Percentiles rank a stretch among this genome's conserved stretches.
These are phyloP conservation scores for Sebastes steindachneri DNA, from an alignment of 2,797 vertebrate species.

Conservation along the genomic window DNA sequence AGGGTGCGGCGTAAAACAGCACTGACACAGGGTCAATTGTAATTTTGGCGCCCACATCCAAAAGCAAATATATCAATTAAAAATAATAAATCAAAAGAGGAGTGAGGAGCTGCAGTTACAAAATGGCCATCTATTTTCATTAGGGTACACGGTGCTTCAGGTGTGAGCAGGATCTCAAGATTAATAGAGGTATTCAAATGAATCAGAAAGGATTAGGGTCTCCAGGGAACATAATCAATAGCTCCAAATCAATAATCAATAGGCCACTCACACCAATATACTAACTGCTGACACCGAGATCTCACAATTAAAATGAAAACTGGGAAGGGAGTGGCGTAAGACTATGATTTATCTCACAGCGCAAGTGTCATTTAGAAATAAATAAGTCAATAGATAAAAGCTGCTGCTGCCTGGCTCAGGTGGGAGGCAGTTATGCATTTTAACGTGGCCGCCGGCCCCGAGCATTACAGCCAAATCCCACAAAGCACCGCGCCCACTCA, in stretches of 20 bases:
- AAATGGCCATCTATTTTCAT: conserved; percentile 87
- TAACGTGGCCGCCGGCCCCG: conserved; percentile 64
- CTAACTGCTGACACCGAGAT: conserved; percentile 88
- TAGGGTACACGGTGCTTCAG: conserved; percentile 77
- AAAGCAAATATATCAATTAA: conserved; percentile 88
- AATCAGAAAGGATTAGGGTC: conserved; percentile 89
- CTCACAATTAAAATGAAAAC: conserved; percentile 88
- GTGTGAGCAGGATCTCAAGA: conserved; percentile 85
- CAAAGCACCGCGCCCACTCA: conserved; percentile 54
- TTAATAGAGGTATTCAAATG: conserved; percentile 90
- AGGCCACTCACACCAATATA: conserved; percentile 91
- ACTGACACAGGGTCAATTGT: conserved; percentile 84
- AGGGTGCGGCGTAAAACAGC: conserved; percentile 64
- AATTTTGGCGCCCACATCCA: conserved; percentile 78
- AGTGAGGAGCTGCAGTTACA: conserved; percentile 62
- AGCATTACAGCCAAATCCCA: conserved; percentile 72
- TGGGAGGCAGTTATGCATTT: conserved; percentile 80
- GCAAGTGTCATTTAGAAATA: conserved; percentile 85
- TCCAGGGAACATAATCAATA: conserved; percentile 84
- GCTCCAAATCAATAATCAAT: conserved; percentile 90
- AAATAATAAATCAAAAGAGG: conserved; percentile 85
- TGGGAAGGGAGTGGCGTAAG: conserved; percentile 77
- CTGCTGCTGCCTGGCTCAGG: conserved; percentile 68
- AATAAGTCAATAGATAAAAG: conserved; percentile 85
- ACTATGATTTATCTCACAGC: conserved; percentile 85